phyloP scores from a whole-genome alignment of 30 jellyfish, hydroid and myxozoan species.

The Clytia hemisphaerica region DNA sequence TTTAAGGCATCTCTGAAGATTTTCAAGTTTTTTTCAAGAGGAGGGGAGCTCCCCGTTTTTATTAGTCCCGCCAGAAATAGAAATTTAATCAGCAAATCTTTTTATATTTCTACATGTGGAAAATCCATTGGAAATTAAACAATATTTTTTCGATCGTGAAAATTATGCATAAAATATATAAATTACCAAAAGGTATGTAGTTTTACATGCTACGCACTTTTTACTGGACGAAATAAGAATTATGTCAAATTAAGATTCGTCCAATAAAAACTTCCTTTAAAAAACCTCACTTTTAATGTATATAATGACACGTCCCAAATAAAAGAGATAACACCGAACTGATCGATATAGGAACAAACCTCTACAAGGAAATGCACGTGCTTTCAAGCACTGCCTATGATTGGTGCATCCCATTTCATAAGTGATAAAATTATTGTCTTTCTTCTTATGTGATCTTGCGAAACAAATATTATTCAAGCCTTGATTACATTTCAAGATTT shows the following conservation, averaged over 20 bases:
- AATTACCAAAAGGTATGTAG: background rate
- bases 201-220: background rate
- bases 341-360: slow-evolving; percentile 4
- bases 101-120: no score
- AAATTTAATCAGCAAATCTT: no score
- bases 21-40: no score
- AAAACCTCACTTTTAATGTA: no score
- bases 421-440: slow-evolving; percentile 14
- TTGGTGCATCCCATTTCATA: slow-evolving; percentile 65
- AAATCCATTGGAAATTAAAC: background rate
- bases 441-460: slow-evolving; percentile 32
- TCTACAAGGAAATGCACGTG: slow-evolving; percentile 59
- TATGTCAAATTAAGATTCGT: no score
- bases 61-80: background rate
- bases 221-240: background rate
- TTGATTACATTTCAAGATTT: slow-evolving; percentile 23
- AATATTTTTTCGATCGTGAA: no score
- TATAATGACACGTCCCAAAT: no score
- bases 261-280: no score
- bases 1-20: no score
- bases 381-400: slow-evolving; percentile 36
- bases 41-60: background rate
- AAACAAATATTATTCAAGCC: slow-evolving; percentile 47
- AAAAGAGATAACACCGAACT: background rate
- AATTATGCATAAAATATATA: no score